phyloP scores from a whole-genome alignment of 2,888 invertebrate genomes.

The Bombyx huttoni region DNA sequence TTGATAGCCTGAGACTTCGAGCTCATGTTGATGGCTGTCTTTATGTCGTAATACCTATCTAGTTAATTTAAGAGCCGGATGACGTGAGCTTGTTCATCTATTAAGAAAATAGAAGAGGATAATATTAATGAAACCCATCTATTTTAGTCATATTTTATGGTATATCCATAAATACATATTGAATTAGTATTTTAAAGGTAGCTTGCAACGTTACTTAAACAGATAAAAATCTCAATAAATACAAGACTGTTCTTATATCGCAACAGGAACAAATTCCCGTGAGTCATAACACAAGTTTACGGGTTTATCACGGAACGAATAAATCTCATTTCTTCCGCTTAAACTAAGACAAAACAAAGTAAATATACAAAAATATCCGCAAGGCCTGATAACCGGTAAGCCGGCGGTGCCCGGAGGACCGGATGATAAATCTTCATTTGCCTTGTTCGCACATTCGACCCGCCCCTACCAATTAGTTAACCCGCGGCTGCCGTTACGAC shows the following conservation, averaged over 20 bases:
- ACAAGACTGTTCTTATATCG: neutral
- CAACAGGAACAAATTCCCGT: neutral
- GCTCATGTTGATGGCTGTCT: no score
- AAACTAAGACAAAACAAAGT: neutral
- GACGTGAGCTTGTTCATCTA: no score
- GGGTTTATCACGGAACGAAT: neutral
- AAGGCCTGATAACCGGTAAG: conserved; percentile 12
- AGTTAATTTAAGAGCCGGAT: no score
- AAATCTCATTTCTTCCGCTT: conserved; percentile 1
- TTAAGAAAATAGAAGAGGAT: no score
- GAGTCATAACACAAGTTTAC: neutral
- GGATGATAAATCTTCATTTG: conserved; percentile 69
- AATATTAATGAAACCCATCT: no score
- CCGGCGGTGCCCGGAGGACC: conserved; percentile 27
- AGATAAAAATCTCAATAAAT: neutral
- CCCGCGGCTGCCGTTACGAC: conserved; percentile 18
- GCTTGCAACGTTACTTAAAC: no score
- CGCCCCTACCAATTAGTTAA: conserved; percentile 61
- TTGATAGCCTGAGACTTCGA: no score
- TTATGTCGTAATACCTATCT: no score
- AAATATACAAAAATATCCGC: conserved; percentile 15
- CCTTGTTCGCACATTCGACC: conserved; percentile 62
- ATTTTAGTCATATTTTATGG: no score
- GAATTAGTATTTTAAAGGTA: no score
- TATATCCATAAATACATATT: no score